These are phyloP conservation scores for Chymomyza costata DNA, from an alignment of 1,140 invertebrate species.

Conservation along the genomic window DNA sequence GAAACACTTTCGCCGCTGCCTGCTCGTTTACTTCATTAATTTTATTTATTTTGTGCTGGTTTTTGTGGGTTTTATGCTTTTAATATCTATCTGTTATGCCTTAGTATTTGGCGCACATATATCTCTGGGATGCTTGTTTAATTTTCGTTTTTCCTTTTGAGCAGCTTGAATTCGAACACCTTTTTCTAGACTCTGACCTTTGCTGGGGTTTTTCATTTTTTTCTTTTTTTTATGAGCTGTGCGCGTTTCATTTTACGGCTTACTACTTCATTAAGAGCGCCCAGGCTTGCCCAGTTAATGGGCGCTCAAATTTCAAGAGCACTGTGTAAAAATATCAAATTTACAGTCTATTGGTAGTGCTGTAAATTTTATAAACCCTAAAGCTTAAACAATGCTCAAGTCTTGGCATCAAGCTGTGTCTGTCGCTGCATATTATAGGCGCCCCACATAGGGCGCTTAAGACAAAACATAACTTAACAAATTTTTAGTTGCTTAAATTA, in stretches of 20 bases:
- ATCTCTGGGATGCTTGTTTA: conserved; percentile 11
- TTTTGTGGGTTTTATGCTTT: conserved; percentile 12
- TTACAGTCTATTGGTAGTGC: too few relatives aligned
- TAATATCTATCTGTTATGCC: too few relatives aligned
- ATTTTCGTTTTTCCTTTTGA: not conserved
- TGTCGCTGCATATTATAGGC: too few relatives aligned
- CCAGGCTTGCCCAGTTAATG: not conserved
- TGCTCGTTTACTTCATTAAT: conserved; percentile 62
- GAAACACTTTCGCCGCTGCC: conserved; percentile 50
- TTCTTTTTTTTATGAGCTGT: conserved; percentile 7
- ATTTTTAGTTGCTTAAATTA: too few relatives aligned
- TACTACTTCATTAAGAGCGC: conserved; percentile 11
- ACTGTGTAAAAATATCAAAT: conserved; percentile 18
- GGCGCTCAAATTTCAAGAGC: conserved; percentile 1
- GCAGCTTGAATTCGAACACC: conserved; percentile 11
- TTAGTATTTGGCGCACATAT: too few relatives aligned
- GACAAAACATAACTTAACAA: too few relatives aligned
- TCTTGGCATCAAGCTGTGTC: too few relatives aligned
- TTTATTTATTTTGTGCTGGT: conserved; percentile 47
- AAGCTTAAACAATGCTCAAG: too few relatives aligned
- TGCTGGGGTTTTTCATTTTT: too few relatives aligned
- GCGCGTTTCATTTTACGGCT: conserved; percentile 9
- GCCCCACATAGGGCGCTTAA: too few relatives aligned
- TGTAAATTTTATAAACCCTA: too few relatives aligned
- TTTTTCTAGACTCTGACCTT: not conserved